Evolutionary conservation across 2,797 vertebrate species (phyloP).

Genomic region (Anolis apletophallus): DNA sequence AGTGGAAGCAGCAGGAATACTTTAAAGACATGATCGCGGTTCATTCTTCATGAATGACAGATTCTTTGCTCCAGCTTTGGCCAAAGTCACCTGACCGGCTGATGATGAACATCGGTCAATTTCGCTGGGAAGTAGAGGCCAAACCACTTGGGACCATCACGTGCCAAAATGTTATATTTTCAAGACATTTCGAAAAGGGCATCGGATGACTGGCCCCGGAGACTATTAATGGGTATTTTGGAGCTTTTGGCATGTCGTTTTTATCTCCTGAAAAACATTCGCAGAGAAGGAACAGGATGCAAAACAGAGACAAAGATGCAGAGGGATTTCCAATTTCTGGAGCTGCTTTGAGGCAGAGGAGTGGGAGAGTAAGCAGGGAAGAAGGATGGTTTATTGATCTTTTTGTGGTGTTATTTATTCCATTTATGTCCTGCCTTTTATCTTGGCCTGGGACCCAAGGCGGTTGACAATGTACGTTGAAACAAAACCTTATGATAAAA

Average conservation of each 20-base stretch:
- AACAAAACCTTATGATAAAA: no score
- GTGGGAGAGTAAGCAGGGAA: no score
- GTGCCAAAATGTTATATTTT: slow-evolving; percentile 45
- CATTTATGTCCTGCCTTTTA: no score
- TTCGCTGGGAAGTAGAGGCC: slow-evolving; percentile 46
- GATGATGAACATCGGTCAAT: slow-evolving; percentile 22
- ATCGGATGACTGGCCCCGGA: slow-evolving; percentile 29
- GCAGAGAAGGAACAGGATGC: neutral
- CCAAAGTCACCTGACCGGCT: slow-evolving; percentile 50
- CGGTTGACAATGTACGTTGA: no score
- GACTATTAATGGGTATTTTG: slow-evolving; percentile 61
- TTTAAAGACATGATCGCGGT: neutral
- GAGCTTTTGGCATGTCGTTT: slow-evolving; percentile 44
- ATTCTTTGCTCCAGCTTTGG: slow-evolving; percentile 31
- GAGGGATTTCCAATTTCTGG: neutral
- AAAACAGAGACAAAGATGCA: neutral
- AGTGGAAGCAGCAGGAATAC: no score
- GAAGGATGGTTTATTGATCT: no score
- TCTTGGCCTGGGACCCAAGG: no score
- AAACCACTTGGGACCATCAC: slow-evolving; percentile 42
- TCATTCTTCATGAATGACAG: slow-evolving; percentile 24
- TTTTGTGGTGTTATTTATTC: no score
- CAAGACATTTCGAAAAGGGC: slow-evolving; percentile 43
- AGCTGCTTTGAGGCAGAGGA: neutral
- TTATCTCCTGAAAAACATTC: neutral